These are phyloP conservation scores for Stomatorhinus walkeri DNA, from an alignment of 2,797 vertebrate genomes.

Conservation along the genomic window DNA sequence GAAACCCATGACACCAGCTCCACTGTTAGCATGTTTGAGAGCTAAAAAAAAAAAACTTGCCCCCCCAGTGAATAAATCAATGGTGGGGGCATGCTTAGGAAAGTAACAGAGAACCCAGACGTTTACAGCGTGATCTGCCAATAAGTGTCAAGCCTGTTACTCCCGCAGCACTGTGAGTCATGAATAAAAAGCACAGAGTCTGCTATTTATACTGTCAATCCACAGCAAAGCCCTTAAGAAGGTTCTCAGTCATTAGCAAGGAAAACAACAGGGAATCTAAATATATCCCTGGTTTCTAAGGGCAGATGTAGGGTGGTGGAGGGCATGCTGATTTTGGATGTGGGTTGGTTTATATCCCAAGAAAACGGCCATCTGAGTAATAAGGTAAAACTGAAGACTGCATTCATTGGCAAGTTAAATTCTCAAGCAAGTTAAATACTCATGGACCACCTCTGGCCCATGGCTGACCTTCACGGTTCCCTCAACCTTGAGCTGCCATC, in stretches of 20 bases:
- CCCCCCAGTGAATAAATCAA: neutral
- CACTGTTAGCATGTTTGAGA: neutral
- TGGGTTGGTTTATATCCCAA: neutral
- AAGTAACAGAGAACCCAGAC: neutral
- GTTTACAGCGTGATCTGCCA: neutral
- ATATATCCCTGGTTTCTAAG: neutral
- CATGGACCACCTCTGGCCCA: neutral
- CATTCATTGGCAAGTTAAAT: neutral
- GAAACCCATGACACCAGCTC: neutral
- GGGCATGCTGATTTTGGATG: neutral
- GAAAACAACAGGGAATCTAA: neutral
- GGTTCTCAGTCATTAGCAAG: neutral
- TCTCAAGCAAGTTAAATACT: neutral
- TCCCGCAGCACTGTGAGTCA: neutral
- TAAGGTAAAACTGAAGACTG: neutral
- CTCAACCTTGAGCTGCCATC: neutral
- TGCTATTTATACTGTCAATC: conserved; percentile 2
- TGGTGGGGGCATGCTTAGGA: neutral
- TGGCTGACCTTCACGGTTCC: neutral
- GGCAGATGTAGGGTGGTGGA: neutral
- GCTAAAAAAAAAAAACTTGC: neutral
- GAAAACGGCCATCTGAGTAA: neutral
- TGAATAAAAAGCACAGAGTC: neutral
- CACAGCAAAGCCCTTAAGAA: neutral
- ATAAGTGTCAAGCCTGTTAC: neutral